Evolutionary conservation across 2,888 invertebrate species (phyloP), one percentile per base, ranked within the genome.

Genomic region (Caenorhabditis zanzibari): DNA sequence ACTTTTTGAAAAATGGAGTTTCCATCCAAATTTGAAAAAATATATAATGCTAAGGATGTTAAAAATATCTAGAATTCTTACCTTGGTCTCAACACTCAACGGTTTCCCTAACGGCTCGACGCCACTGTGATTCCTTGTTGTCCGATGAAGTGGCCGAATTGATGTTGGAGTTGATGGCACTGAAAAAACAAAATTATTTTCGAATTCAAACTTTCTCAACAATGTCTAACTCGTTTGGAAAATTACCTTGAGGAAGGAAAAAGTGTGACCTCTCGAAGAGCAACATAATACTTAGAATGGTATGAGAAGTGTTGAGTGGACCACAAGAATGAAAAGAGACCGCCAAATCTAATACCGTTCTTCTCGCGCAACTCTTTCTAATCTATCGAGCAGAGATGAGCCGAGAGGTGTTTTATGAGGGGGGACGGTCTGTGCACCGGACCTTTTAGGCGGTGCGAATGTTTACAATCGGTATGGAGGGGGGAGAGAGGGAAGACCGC

Each of bases 71-170:
- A 58, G 14, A 71, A 44, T 16, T 9, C 76, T 54, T 9, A 82
- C 82, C 82, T 82, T 82, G 6, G 82, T 82, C 72, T 82, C 82
- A 41, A 82, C 56, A 28, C 24, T 61, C 49, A 76, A 41, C 19
- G 76, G 76, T 26, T 76, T 76, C 56, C 47, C 64, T 44, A 82
- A 35, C 22, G 58, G 52, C 61, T 74, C 74, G 16, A n/a, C 26
- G 9, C 41, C 32, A 47, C 52, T 52, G 24, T 41, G 47, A 49
- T 61, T 71, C 44, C 81, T 63, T 22, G 63, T 81, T 12, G 82
- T 82, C 64, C 82, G 72, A 68, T 82, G 82, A 49, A 82, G 76
- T 35, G 76, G 72, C 32, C 82, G 71, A 22, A 66, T 47, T 5
- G 76, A 61, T 49, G 82, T 66, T 2, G 76, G 76, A 52, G 82